A percentile compares a stretch with the other conserved stretches of the same genome.
phyloP scores from a whole-genome alignment of 1,140 invertebrate genomes.

The Drusus annulatus region DNA sequence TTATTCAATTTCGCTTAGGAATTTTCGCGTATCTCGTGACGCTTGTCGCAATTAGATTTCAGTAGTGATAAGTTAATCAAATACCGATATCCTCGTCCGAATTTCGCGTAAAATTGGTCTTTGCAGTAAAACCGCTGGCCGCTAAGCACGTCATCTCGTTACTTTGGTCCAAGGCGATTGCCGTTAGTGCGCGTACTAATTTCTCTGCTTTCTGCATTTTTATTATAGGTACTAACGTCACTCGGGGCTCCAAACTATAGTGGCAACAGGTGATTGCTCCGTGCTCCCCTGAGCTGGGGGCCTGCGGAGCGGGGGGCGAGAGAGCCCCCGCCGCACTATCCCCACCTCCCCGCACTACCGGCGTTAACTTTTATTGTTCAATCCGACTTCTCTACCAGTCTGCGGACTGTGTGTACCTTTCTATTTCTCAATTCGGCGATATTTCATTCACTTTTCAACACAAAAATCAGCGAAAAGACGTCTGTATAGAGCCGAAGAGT shows the following conservation, averaged over 20 bases:
- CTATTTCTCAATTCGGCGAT: slow-evolving; percentile 27
- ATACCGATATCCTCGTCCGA: no score
- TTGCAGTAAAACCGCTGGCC: no score
- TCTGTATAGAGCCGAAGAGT: background rate
- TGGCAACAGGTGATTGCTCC: slow-evolving; percentile 36
- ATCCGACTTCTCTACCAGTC: slow-evolving; percentile 23
- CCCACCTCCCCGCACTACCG: slow-evolving; percentile 11
- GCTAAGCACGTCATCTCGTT: background rate
- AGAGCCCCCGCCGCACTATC: background rate
- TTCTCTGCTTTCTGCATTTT: background rate
- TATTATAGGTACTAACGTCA: slow-evolving; percentile 20
- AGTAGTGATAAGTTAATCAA: background rate
- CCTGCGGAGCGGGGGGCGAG: background rate
- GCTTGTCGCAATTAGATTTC: background rate
- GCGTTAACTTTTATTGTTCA: slow-evolving; percentile 35
- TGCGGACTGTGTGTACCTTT: slow-evolving; percentile 13
- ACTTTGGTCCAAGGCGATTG: background rate
- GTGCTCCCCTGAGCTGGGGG: background rate
- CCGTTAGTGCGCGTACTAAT: background rate
- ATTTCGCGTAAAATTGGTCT: no score
- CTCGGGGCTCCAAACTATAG: background rate
- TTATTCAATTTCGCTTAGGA: no score
- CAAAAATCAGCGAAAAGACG: slow-evolving; percentile 17
- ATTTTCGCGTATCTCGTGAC: background rate
- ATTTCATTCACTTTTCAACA: slow-evolving; percentile 30